Evolutionary conservation across 1,140 invertebrate genomes (phyloP).

Genomic region (Tetragnatha versicolor): DNA sequence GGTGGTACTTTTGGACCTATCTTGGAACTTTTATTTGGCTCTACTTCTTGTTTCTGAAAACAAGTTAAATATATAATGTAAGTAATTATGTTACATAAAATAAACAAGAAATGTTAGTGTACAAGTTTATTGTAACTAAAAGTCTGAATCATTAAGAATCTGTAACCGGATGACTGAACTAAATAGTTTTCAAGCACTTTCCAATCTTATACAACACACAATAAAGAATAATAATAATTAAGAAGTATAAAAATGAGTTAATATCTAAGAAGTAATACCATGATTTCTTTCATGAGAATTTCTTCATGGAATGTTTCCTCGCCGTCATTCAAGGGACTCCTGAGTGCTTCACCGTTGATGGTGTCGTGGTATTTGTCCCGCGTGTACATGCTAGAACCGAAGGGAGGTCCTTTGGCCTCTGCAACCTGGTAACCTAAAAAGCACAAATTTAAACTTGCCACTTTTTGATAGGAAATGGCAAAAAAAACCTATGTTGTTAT

Average conservation of each 20-base stretch:
- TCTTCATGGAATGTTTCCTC: slow-evolving; percentile 51
- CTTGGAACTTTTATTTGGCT: slow-evolving; percentile 35
- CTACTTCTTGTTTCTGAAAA: slow-evolving; percentile 40
- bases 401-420: slow-evolving; percentile 35
- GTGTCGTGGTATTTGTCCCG: slow-evolving; percentile 52
- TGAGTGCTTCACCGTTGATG: slow-evolving; percentile 44
- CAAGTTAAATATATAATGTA: background rate
- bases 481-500: no score
- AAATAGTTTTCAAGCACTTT: no score
- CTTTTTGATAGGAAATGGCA: no score
- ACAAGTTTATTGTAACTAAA: no score
- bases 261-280: slow-evolving; percentile 9
- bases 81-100: no score
- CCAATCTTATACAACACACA: background rate
- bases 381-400: slow-evolving; percentile 45
- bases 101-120: no score
- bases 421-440: slow-evolving; percentile 31
- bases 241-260: background rate
- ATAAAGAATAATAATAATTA: background rate
- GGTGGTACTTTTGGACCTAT: slow-evolving; percentile 42
- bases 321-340: slow-evolving; percentile 38
- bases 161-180: no score
- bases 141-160: no score
- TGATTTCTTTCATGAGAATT: slow-evolving; percentile 49
- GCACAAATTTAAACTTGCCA: no score